These are phyloP conservation scores for Cossypha heuglini DNA, from an alignment of 2,797 vertebrate species.

Conservation along the genomic window DNA sequence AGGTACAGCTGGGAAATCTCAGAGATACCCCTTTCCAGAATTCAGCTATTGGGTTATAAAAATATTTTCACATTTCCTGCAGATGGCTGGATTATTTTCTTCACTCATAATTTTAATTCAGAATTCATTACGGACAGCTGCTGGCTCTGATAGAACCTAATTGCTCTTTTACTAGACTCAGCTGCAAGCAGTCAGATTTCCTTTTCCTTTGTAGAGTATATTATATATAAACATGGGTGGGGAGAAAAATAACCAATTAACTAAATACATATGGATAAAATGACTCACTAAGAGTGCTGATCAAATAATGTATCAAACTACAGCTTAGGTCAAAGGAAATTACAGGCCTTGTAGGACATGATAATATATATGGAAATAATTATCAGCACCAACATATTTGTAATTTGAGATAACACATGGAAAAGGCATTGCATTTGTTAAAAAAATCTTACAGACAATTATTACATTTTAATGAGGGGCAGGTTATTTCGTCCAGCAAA, in stretches of 20 bases:
- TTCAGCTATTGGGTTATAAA: slow-evolving; percentile 77
- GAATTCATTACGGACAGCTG: slow-evolving; percentile 82
- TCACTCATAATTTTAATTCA: slow-evolving; percentile 77
- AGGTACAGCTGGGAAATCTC: slow-evolving; percentile 79
- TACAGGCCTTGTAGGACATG: slow-evolving; percentile 66
- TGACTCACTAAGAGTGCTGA: slow-evolving; percentile 70
- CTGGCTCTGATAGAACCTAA: slow-evolving; percentile 77
- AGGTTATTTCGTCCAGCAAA: slow-evolving; percentile 2
- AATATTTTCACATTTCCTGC: slow-evolving; percentile 81
- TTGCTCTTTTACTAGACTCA: slow-evolving; percentile 75
- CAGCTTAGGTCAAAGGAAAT: slow-evolving; percentile 76
- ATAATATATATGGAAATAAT: slow-evolving; percentile 71
- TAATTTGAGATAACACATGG: slow-evolving; percentile 46
- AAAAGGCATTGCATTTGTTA: background rate
- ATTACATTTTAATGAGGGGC: slow-evolving; percentile 26
- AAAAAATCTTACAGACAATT: slow-evolving; percentile 31
- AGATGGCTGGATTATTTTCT: slow-evolving; percentile 80
- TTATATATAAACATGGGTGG: slow-evolving; percentile 74
- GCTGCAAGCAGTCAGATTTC: slow-evolving; percentile 74
- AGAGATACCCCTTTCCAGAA: slow-evolving; percentile 70
- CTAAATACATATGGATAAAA: slow-evolving; percentile 74
- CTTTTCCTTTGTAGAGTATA: slow-evolving; percentile 69
- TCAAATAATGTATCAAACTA: slow-evolving; percentile 73
- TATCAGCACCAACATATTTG: slow-evolving; percentile 49
- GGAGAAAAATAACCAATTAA: slow-evolving; percentile 75